Conservation (phyloP, 2,113 vertebrate species). For the Tyto alba region DNA sequence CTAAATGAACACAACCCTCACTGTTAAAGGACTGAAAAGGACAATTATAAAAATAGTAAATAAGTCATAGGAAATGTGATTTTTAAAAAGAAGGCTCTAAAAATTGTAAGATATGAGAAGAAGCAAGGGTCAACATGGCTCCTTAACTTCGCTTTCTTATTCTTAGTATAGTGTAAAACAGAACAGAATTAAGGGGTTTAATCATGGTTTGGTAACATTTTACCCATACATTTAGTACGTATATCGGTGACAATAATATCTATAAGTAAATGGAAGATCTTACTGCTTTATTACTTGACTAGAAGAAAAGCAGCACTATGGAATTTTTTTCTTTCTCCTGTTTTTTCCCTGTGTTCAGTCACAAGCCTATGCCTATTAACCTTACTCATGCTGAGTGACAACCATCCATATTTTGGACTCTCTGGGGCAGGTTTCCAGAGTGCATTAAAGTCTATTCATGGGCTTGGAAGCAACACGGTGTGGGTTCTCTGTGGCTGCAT, state of each 20-base stretch:
- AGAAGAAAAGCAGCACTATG: background rate
- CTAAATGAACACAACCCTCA: background rate
- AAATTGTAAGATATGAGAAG: background rate
- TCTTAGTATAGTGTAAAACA: background rate
- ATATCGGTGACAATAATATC: background rate
- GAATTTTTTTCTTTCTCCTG: background rate
- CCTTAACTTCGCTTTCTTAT: background rate
- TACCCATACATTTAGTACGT: background rate
- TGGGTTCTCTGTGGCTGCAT: background rate
- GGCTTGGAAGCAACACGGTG: background rate
- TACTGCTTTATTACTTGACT: background rate
- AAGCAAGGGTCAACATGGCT: rapidly evolving
- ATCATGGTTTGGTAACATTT: background rate
- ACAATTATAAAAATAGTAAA: background rate
- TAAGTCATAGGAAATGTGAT: background rate
- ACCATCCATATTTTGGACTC: background rate
- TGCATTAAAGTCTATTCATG: too few relatives aligned
- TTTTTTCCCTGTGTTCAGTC: background rate
- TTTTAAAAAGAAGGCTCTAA: background rate
- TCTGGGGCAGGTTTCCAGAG: background rate
- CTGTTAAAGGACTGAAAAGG: background rate
- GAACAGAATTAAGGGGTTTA: background rate
- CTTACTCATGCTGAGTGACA: background rate
- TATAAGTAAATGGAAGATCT: background rate
- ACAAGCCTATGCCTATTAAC: background rate